Conservation (phyloP, 2,797 vertebrate genomes). For the Acanthurus tractus region DNA sequence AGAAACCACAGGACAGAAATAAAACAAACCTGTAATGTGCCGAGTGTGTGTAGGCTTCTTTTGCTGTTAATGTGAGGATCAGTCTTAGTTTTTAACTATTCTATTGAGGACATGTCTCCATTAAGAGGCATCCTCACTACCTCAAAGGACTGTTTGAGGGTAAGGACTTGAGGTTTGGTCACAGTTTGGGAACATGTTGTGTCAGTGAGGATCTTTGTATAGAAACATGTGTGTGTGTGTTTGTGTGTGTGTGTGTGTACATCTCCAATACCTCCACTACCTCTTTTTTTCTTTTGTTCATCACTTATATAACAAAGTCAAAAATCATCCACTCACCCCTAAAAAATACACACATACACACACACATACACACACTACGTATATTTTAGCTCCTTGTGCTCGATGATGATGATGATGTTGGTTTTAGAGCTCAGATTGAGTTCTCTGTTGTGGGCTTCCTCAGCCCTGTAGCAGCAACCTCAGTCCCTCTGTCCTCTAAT, state of each 20-base stretch:
- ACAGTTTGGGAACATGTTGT: not conserved
- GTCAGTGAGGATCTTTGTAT: not conserved
- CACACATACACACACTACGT: constrained; percentile 8
- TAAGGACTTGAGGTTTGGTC: not conserved
- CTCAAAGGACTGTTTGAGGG: no score
- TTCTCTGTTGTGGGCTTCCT: constrained; percentile 76
- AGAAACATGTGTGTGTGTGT: not conserved
- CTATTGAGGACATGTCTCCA: not conserved
- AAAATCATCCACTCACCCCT: not conserved
- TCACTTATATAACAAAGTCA: not conserved
- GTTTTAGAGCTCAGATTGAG: constrained; percentile 59
- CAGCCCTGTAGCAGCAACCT: constrained; percentile 53
- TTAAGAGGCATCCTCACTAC: not conserved
- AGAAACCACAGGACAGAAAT: not conserved
- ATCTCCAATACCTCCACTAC: no score
- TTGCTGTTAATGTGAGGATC: not conserved
- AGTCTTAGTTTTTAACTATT: not conserved
- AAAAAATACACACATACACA: not conserved
- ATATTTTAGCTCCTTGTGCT: constrained; percentile 42
- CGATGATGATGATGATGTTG: constrained; percentile 58
- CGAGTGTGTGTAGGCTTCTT: not conserved
- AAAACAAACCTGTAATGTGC: not conserved
- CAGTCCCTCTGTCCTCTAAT: constrained; percentile 78
- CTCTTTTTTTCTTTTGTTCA: constrained; percentile 10
- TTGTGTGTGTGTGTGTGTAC: not conserved